phyloP scores from a whole-genome alignment of 2,888 invertebrate genomes.

The Thumatha senex region DNA sequence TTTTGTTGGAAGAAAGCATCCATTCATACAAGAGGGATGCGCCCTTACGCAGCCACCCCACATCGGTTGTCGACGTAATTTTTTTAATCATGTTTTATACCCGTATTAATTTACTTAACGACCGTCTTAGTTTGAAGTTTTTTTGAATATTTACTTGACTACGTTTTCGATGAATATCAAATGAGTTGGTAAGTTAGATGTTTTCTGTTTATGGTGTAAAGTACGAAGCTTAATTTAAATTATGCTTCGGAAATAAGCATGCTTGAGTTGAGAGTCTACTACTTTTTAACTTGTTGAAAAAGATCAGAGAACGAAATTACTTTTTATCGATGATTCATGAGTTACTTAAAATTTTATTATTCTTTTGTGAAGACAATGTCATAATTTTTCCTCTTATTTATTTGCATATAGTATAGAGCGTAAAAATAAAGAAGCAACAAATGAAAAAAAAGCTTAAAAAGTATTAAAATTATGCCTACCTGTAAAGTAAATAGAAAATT shows the following conservation, averaged over 20 bases:
- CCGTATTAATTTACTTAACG: constrained; percentile 82
- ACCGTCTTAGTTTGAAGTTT: constrained; percentile 66
- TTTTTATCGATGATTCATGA: neutral
- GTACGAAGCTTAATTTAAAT: constrained; percentile 33
- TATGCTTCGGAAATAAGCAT: constrained; percentile 15
- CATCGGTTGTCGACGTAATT: constrained; percentile 72
- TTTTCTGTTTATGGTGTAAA: constrained; percentile 48
- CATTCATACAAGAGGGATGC: constrained; percentile 67
- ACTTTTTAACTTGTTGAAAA: constrained; percentile 13
- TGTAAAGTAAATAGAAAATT: no score
- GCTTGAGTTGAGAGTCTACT: constrained; percentile 17
- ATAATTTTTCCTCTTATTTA: no score
- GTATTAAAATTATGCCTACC: no score
- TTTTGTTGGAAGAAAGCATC: constrained; percentile 60
- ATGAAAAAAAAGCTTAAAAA: no score
- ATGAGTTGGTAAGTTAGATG: constrained; percentile 57
- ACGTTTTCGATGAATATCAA: constrained; percentile 79
- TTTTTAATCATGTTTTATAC: constrained; percentile 83
- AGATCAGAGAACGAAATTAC: constrained; percentile 1
- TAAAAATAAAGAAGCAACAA: no score
- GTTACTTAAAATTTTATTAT: neutral
- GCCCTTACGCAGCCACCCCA: constrained; percentile 57
- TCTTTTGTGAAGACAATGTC: neutral
- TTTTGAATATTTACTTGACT: constrained; percentile 64
- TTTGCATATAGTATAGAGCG: no score